A percentile compares a stretch with the other conserved stretches of the same genome.
Conservation (phyloP, 1,140 invertebrate species). For the Camponotus floridanus region DNA sequence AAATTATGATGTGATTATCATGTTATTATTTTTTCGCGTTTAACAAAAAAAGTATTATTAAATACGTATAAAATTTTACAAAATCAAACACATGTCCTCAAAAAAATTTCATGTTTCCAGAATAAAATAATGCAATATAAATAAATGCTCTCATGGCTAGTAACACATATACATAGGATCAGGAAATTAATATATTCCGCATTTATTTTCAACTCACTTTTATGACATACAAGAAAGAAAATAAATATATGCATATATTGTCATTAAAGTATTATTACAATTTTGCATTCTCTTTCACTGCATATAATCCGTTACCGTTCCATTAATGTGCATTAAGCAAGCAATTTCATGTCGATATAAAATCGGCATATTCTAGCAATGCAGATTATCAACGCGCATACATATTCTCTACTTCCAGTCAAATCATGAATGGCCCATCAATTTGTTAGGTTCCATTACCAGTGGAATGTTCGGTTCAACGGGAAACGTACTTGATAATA, state of each 20-base stretch:
- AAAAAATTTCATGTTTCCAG: too few relatives aligned
- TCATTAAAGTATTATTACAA: background rate
- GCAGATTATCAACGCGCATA: constrained; percentile 52
- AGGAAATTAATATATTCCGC: background rate
- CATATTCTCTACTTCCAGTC: constrained; percentile 34
- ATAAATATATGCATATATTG: constrained; percentile 23
- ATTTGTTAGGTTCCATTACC: constrained; percentile 58
- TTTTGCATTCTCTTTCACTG: background rate
- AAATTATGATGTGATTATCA: background rate
- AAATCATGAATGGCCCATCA: constrained; percentile 56
- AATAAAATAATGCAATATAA: background rate
- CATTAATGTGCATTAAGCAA: background rate
- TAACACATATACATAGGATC: background rate
- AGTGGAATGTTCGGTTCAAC: background rate
- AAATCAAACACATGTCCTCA: too few relatives aligned
- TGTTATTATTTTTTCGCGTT: background rate
- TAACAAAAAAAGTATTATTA: background rate
- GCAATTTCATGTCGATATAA: constrained; percentile 12
- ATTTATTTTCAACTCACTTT: background rate
- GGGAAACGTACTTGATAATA: constrained; percentile 10
- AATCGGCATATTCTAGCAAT: constrained; percentile 55
- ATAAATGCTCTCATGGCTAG: background rate
- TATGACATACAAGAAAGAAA: background rate
- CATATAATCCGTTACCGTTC: background rate
- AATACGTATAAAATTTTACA: background rate